These are phyloP conservation scores for Gymnocheta viridis DNA, from an alignment of 2,888 invertebrate genomes.

Conservation along the genomic window DNA sequence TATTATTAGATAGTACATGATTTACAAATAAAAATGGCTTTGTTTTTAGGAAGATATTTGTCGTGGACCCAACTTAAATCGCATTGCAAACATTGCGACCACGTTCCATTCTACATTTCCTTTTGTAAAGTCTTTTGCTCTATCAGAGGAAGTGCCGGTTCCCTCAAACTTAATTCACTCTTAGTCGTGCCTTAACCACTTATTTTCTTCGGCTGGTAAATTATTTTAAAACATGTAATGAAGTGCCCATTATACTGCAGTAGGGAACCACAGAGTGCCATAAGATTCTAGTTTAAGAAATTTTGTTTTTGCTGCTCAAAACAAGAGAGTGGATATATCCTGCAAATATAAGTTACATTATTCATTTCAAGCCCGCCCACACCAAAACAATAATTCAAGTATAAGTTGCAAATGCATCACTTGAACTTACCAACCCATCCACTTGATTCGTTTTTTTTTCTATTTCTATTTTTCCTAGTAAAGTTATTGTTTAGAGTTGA, in stretches of 20 bases:
- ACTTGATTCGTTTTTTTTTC: not conserved
- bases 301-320: not conserved
- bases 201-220: not conserved
- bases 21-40: no score
- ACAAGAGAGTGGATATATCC: slow-evolving; percentile 4
- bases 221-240: not conserved
- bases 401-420: slow-evolving; percentile 61
- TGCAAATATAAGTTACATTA: slow-evolving; percentile 24
- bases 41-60: no score
- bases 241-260: not conserved
- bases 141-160: no score
- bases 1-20: no score
- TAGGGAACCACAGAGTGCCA: not conserved
- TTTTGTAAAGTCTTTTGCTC: no score
- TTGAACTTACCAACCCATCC: slow-evolving; percentile 48
- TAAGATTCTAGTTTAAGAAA: slow-evolving; percentile 9
- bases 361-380: slow-evolving; percentile 25
- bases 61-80: no score
- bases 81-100: no score
- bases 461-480: not conserved
- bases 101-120: no score
- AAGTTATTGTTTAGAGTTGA: slow-evolving; percentile 22
- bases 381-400: slow-evolving; percentile 31
- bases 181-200: no score
- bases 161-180: no score